Evolutionary conservation across 30 jellyfish, hydroid and myxozoan species (phyloP).

Genomic region (Phacellophora camtschatica): DNA sequence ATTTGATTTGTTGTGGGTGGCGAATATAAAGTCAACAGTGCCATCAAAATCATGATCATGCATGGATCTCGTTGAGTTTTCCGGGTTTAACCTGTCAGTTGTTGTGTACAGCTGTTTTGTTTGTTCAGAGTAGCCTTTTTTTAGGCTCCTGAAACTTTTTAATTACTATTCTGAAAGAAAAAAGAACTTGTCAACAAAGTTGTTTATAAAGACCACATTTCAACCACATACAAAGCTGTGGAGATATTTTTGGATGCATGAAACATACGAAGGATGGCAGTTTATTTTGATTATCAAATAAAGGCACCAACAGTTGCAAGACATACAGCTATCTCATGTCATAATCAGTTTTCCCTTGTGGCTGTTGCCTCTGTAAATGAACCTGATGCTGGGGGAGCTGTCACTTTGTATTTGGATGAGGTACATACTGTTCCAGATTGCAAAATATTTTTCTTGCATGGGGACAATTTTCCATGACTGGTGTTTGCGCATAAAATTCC

Average conservation of each 20-base stretch:
- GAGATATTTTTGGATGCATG: not conserved
- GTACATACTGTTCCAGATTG: slow-evolving; percentile 8
- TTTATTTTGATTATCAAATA: slow-evolving; percentile 85
- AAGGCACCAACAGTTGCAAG: slow-evolving; percentile 64
- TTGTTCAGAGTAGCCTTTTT: too few relatives aligned
- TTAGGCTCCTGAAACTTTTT: too few relatives aligned
- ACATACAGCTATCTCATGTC: slow-evolving; percentile 76
- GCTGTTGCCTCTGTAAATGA: slow-evolving; percentile 84
- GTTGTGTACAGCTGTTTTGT: too few relatives aligned
- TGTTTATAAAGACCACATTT: not conserved
- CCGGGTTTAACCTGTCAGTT: too few relatives aligned
- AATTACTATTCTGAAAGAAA: too few relatives aligned
- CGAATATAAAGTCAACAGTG: too few relatives aligned
- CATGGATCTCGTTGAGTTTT: too few relatives aligned
- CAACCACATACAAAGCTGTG: not conserved
- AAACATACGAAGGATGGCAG: slow-evolving; percentile 68
- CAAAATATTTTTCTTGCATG: not conserved
- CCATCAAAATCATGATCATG: too few relatives aligned
- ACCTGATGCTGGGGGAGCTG: slow-evolving; percentile 70
- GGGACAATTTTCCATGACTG: not conserved
- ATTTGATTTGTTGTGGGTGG: too few relatives aligned
- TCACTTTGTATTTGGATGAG: slow-evolving; percentile 90
- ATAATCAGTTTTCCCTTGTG: slow-evolving; percentile 67
- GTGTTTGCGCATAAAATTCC: not conserved
- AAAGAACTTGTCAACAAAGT: not conserved